A percentile compares a stretch with the other conserved stretches of the same genome.
Conservation (phyloP, 92 coral and sea anemone species). For the Palythoa grandiflora region DNA sequence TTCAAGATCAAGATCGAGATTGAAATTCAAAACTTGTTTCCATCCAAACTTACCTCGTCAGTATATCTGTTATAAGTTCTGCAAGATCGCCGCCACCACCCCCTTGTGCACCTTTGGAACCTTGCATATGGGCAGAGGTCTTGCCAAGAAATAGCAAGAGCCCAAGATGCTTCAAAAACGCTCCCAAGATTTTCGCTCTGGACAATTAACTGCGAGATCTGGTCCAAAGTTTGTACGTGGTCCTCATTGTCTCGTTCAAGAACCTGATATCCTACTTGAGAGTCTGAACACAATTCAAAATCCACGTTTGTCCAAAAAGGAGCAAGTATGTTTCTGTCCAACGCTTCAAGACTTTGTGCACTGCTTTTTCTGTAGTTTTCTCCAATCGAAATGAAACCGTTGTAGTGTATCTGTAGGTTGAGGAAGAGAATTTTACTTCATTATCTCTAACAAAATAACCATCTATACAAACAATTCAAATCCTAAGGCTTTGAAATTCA, state of each 20-base stretch:
- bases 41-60: background rate
- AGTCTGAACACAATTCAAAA: background rate
- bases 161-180: constrained; percentile 32
- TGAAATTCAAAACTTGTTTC: background rate
- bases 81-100: too few relatives aligned
- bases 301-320: constrained; percentile 26
- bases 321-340: background rate
- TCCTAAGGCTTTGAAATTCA: too few relatives aligned
- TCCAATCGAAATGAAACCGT: constrained; percentile 18
- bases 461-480: too few relatives aligned
- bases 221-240: background rate
- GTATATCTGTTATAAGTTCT: background rate
- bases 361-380: background rate
- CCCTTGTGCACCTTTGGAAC: background rate
- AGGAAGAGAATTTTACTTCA: background rate
- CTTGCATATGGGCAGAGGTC: background rate
- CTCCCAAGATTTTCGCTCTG: constrained; percentile 12
- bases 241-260: background rate
- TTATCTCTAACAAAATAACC: too few relatives aligned
- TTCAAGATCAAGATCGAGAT: too few relatives aligned
- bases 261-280: constrained; percentile 1
- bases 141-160: constrained; percentile 25
- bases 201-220: background rate
- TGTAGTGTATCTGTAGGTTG: background rate
- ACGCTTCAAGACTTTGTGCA: background rate